Base-by-base conservation (phyloP, 2,888 invertebrate genomes). In the Osmoderma eremita region DNA sequence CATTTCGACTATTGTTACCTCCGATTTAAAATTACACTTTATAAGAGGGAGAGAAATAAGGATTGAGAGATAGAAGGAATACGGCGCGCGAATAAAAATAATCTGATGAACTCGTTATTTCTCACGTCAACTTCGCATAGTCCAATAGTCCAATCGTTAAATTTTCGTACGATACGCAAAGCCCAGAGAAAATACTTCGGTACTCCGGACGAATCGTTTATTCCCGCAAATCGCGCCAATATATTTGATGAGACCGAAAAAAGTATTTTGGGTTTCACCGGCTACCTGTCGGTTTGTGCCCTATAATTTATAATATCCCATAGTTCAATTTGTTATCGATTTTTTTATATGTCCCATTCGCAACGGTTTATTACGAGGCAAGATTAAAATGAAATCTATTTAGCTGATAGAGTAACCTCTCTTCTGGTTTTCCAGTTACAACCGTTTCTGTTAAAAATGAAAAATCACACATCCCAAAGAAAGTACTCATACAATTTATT, bases 251-350 rank as follows among this genome's bases (percentile, higher is more conserved):
- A 6, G 30, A 13, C 6, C 17, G 15, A 42, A 42, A 17, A 42
- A 42, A 42, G 10, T 1, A 42, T 42, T 42, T 42, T 13, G 42
- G n/a, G n/a, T 15, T 17, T 42, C n/a, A 17, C 42, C 30, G n/a
- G 42, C 42, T 42, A 42, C 42, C 42, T 42, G 42, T 42, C n/a
- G 42, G 12, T 1, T 42, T 17, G 6, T 42, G 12, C 17, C 15
- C n/a, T 5, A 42, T 42, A 42, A 42, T 42, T 42, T 42, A 42
- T 42, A 42, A 42, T 42, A 42, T 42, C 42, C 5, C n/a, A n/a
- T 42, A 42, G 42, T 3, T 42, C 4, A 13, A 42, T 42, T 42
- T 42, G n/a, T 42, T 42, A n/a, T 42, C 8, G 12, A 42, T n/a
- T n/a, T n/a, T n/a, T 15, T 42, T 42, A 42, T 15, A 42, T n/a